phyloP scores from a whole-genome alignment of 1,140 invertebrate species.

The Mizuhopecten yessoensis region DNA sequence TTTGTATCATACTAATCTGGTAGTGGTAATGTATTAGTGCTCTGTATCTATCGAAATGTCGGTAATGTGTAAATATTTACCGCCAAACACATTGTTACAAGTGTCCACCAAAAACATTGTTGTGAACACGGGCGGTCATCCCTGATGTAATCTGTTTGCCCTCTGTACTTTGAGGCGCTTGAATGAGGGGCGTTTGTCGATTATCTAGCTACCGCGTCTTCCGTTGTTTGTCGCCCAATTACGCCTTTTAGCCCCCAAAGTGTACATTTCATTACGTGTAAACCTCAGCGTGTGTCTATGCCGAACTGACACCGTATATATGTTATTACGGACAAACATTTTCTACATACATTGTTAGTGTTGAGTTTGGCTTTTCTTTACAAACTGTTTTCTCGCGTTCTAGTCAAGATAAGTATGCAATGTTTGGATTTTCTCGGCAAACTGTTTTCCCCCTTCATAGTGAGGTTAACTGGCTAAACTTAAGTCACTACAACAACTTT shows the following conservation, averaged over 20 bases:
- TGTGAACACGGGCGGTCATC: constrained; percentile 36
- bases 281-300: constrained; percentile 31
- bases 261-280: constrained; percentile 10
- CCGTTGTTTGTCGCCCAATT: constrained; percentile 31
- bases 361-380: constrained; percentile 34
- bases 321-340: constrained; percentile 29
- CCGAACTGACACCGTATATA: constrained; percentile 1
- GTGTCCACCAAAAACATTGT: constrained; percentile 20
- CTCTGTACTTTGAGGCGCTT: constrained; percentile 31
- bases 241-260: constrained; percentile 31
- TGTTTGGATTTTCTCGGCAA: constrained; percentile 40
- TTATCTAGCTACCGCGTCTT: constrained; percentile 22
- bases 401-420: neutral
- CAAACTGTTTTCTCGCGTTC: constrained; percentile 31
- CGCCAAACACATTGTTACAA: constrained; percentile 33
- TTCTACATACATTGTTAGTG: constrained; percentile 38
- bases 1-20: neutral
- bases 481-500: constrained; percentile 33
- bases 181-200: constrained; percentile 36
- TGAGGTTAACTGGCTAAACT: constrained; percentile 54
- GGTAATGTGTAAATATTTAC: constrained; percentile 35
- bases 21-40: neutral
- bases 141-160: constrained; percentile 36
- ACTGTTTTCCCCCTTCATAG: constrained; percentile 58
- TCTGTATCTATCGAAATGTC: constrained; percentile 6